Evolutionary conservation across 2,888 invertebrate genomes (phyloP).

Genomic region (Aphodius granarius): DNA sequence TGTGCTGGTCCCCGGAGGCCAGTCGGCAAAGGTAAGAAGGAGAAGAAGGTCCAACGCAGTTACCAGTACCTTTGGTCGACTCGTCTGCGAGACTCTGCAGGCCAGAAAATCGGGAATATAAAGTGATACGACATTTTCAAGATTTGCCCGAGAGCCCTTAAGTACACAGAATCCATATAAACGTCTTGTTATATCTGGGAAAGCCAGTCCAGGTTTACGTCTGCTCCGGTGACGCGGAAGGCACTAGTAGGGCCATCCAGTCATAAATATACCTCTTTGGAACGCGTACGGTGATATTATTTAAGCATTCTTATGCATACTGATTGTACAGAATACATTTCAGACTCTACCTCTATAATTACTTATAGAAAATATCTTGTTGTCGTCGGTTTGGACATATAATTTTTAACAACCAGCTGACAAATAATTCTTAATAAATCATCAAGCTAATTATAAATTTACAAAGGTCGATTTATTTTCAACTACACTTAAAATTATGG

Average conservation of each 20-base stretch:
- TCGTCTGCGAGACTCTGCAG: background rate
- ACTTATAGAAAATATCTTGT: too few relatives aligned
- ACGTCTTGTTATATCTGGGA: constrained; percentile 43
- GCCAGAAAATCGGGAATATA: constrained; percentile 35
- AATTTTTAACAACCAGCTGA: too few relatives aligned
- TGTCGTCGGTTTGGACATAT: too few relatives aligned
- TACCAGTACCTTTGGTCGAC: too few relatives aligned
- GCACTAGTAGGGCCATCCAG: background rate
- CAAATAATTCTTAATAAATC: too few relatives aligned
- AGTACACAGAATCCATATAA: constrained; percentile 50
- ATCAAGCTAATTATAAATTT: too few relatives aligned
- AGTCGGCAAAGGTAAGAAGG: background rate
- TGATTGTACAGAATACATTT: too few relatives aligned
- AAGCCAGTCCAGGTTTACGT: constrained; percentile 34
- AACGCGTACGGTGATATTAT: background rate
- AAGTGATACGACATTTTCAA: constrained; percentile 49
- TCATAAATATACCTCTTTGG: background rate
- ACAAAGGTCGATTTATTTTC: too few relatives aligned
- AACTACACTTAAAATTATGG: too few relatives aligned
- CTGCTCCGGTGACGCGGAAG: constrained; percentile 19
- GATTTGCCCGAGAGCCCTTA: constrained; percentile 49
- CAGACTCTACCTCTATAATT: too few relatives aligned
- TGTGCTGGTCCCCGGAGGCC: background rate
- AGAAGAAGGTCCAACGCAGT: background rate
- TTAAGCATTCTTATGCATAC: background rate